phyloP scores from a whole-genome alignment of 2,797 vertebrate species.

The Enteromius paludinosus region DNA sequence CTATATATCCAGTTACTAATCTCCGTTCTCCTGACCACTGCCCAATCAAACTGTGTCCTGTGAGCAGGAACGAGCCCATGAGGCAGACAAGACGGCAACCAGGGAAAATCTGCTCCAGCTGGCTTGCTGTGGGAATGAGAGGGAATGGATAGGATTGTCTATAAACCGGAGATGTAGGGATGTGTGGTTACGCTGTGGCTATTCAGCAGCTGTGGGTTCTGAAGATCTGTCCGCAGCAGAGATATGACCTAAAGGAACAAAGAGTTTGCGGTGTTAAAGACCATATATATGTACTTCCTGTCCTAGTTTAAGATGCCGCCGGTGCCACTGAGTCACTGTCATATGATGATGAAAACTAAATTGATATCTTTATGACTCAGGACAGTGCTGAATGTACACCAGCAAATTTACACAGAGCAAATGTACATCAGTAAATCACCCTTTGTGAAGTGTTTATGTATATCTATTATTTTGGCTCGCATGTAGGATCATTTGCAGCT shows the following conservation, averaged over 20 bases:
- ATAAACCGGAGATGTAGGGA: conserved; percentile 65
- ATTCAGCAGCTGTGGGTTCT: conserved; percentile 70
- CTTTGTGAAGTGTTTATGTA: not conserved
- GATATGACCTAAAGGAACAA: conserved; percentile 72
- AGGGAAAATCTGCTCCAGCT: conserved; percentile 79
- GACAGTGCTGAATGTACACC: not conserved
- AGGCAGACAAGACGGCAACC: conserved; percentile 63
- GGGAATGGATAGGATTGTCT: conserved; percentile 60
- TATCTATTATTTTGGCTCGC: not conserved
- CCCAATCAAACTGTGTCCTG: conserved; percentile 67
- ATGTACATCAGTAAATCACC: not conserved
- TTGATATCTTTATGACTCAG: not conserved
- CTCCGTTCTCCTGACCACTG: conserved; percentile 72
- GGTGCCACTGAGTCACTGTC: not conserved
- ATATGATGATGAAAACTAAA: conserved; percentile 11
- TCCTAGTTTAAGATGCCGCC: not conserved
- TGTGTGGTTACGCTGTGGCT: conserved; percentile 71
- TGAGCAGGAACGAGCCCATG: conserved; percentile 60
- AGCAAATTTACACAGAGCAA: not conserved
- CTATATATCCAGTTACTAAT: conserved; percentile 79
- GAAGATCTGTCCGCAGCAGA: conserved; percentile 57
- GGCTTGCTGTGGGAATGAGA: conserved; percentile 69
- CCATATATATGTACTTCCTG: conserved; percentile 58
- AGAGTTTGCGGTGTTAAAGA: conserved; percentile 66
- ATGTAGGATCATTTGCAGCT: not conserved